A percentile compares a stretch with the other conserved stretches of the same genome.
Conservation (phyloP, 2,888 invertebrate species). For the Epicampocera succincta region DNA sequence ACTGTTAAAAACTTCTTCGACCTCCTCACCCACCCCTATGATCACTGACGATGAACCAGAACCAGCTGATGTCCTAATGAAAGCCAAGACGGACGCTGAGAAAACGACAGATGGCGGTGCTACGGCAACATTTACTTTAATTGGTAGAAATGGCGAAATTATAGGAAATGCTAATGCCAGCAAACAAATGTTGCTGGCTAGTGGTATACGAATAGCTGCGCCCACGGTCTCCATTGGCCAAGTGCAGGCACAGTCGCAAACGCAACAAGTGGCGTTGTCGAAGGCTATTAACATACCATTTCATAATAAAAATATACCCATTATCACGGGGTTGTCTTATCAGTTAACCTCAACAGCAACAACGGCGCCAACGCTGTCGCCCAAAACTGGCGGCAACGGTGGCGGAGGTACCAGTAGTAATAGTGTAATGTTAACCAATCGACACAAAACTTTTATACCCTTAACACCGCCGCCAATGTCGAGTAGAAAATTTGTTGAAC, state of each 20-base stretch:
- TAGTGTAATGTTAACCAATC: conserved; percentile 63
- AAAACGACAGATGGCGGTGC: conserved; percentile 11
- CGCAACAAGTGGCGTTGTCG: conserved; percentile 60
- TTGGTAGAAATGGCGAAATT: conserved; percentile 60
- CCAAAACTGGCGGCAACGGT: conserved; percentile 10
- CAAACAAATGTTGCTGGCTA: conserved; percentile 71
- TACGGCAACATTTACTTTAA: conserved; percentile 53
- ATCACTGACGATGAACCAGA: conserved; percentile 38
- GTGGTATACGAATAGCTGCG: conserved; percentile 72
- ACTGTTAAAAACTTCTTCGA: conserved; percentile 49
- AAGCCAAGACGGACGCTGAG: conserved; percentile 2
- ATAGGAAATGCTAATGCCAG: conserved; percentile 68
- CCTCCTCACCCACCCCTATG: conserved; percentile 59
- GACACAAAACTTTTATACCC: conserved; percentile 75
- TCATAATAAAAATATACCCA: conserved; percentile 52
- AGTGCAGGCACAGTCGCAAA: conserved; percentile 30
- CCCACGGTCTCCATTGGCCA: conserved; percentile 68
- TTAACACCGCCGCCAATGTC: conserved; percentile 80
- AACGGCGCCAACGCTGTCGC: not conserved
- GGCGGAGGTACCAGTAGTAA: conserved; percentile 14
- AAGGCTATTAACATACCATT: conserved; percentile 70
- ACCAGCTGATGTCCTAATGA: conserved; percentile 28
- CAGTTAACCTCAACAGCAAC: conserved; percentile 36
- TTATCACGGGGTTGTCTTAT: conserved; percentile 57
- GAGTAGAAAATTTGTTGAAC: conserved; percentile 78